Conservation (phyloP, 2,888 invertebrate genomes). For the Rhamnusium bicolor region DNA sequence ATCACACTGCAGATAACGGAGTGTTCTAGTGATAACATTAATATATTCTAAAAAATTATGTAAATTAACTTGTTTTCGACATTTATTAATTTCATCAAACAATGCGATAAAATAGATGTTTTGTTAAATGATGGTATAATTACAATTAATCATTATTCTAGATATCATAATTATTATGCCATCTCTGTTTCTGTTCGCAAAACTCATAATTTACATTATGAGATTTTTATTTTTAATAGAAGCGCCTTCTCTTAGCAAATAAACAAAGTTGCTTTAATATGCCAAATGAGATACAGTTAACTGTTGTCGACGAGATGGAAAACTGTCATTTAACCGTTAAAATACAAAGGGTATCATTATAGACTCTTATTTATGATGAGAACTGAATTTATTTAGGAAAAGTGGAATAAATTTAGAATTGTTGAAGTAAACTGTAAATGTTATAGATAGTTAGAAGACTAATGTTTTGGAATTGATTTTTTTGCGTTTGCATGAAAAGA, state of each 20-base stretch:
- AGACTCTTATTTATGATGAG: conserved; percentile 22
- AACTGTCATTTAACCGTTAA: conserved; percentile 4
- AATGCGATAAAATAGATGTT: background rate
- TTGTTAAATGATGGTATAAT: background rate
- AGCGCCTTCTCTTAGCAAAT: background rate
- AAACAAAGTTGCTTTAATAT: background rate
- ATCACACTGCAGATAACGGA: background rate
- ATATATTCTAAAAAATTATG: background rate
- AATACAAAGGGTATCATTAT: background rate
- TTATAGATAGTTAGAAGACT: too few species aligned
- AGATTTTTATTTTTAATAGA: background rate
- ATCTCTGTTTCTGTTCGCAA: background rate
- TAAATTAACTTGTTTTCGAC: background rate
- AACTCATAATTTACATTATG: background rate
- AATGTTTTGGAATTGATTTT: too few species aligned
- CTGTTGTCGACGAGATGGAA: conserved; percentile 1
- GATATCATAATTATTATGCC: background rate
- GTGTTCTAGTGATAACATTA: background rate
- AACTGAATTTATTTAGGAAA: background rate
- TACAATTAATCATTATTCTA: background rate
- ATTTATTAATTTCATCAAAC: background rate
- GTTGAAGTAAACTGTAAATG: background rate
- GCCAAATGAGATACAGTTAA: background rate
- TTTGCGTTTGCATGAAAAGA: too few species aligned
- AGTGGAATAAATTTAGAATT: background rate